These are phyloP conservation scores for Cecropterus lyciades DNA, from an alignment of 1,140 invertebrate genomes.

Conservation along the genomic window DNA sequence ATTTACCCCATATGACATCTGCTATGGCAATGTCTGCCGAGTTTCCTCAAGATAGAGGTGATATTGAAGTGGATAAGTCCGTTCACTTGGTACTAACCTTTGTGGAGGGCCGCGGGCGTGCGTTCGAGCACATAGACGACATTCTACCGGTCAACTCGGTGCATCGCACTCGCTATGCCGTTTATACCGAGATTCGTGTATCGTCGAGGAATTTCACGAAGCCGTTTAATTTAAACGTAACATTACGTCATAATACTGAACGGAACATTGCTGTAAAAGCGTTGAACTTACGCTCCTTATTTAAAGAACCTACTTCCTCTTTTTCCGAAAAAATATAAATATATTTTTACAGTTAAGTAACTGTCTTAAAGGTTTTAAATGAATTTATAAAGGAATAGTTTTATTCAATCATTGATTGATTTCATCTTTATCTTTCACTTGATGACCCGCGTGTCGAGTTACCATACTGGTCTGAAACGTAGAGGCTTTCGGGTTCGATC, in stretches of 20 bases:
- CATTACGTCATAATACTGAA: conserved; percentile 12
- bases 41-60: conserved; percentile 2
- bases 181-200: conserved; percentile 33
- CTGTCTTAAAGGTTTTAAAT: no score
- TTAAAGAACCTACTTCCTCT: no score
- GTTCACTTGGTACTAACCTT: conserved; percentile 23
- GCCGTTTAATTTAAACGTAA: conserved; percentile 11
- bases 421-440: no score
- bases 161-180: conserved; percentile 36
- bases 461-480: no score
- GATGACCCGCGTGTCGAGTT: no score
- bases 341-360: no score
- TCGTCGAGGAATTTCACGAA: conserved; percentile 20
- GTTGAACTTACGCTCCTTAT: no score
- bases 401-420: no score
- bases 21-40: conserved; percentile 3
- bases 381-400: no score
- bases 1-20: background rate
- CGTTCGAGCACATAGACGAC: conserved; percentile 38
- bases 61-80: conserved; percentile 15
- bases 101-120: conserved; percentile 16
- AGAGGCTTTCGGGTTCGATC: no score
- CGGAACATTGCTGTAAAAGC: background rate
- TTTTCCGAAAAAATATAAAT: no score
- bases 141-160: conserved; percentile 40